Conservation (phyloP, 2,113 vertebrate genomes). For the Brienomyrus longianalis region DNA sequence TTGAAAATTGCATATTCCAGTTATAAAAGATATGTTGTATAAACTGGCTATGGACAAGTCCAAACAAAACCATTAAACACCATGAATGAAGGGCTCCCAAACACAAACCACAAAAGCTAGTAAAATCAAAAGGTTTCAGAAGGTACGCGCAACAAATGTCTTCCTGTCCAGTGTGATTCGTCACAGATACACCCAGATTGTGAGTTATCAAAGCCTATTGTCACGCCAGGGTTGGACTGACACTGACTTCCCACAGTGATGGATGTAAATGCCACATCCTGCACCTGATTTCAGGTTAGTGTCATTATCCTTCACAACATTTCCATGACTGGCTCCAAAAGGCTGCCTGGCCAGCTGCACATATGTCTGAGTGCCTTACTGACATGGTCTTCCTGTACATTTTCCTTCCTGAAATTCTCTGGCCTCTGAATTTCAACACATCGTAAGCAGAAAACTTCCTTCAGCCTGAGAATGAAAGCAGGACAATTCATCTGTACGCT, state of each 20-base stretch:
- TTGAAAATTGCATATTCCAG: not conserved
- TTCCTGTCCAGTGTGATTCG: no score
- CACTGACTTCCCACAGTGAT: not conserved
- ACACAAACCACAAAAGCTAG: not conserved
- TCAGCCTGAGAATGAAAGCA: not conserved
- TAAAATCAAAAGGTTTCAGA: not conserved
- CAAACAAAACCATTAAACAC: not conserved
- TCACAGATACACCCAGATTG: no score
- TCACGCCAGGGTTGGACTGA: not conserved
- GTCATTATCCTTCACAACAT: not conserved
- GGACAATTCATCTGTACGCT: slow-evolving; percentile 1
- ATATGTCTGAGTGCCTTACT: not conserved
- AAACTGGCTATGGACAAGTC: not conserved
- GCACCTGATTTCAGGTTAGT: not conserved
- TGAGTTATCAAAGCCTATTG: not conserved
- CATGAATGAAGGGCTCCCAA: not conserved
- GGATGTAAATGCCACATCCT: not conserved
- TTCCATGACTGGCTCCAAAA: not conserved
- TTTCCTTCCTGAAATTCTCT: not conserved
- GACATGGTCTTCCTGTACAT: not conserved
- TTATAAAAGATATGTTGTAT: not conserved
- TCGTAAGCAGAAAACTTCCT: not conserved
- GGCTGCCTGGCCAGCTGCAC: not conserved
- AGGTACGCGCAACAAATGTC: not conserved
- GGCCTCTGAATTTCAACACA: slow-evolving; percentile 1